Conservation (phyloP, 2,888 invertebrate genomes). For the Polydrusus cervinus region DNA sequence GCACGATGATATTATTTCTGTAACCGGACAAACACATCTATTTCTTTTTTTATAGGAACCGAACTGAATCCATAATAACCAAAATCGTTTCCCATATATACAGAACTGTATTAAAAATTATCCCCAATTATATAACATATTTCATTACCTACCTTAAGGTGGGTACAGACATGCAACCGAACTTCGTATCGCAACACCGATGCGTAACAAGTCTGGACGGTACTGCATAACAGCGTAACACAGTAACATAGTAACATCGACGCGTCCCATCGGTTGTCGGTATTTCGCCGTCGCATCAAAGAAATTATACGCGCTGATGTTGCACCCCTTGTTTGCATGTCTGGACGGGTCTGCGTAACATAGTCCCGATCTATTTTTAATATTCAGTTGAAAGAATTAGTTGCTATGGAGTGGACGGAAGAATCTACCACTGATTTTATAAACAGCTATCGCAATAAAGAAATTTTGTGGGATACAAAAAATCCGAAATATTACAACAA, state of each 20-base stretch:
- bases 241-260: conserved; percentile 3
- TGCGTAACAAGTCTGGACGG: conserved; percentile 11
- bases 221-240: conserved; percentile 13
- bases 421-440: conserved; percentile 4
- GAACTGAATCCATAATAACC: too few relatives aligned
- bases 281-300: conserved; percentile 21
- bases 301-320: neutral
- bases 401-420: conserved; percentile 29
- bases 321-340: conserved; percentile 3
- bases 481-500: conserved; percentile 31
- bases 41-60: too few relatives aligned
- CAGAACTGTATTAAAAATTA: too few relatives aligned
- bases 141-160: too few relatives aligned
- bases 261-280: conserved; percentile 13
- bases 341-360: conserved; percentile 13
- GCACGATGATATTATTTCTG: too few relatives aligned
- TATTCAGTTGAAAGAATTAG: conserved; percentile 6
- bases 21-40: too few relatives aligned
- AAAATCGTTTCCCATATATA: too few relatives aligned
- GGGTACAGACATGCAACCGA: conserved; percentile 5
- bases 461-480: conserved; percentile 35
- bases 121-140: too few relatives aligned
- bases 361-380: neutral
- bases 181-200: conserved; percentile 14
- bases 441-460: conserved; percentile 7